Base-by-base conservation (phyloP, 2,888 invertebrate genomes). In the Thecophora atra region DNA sequence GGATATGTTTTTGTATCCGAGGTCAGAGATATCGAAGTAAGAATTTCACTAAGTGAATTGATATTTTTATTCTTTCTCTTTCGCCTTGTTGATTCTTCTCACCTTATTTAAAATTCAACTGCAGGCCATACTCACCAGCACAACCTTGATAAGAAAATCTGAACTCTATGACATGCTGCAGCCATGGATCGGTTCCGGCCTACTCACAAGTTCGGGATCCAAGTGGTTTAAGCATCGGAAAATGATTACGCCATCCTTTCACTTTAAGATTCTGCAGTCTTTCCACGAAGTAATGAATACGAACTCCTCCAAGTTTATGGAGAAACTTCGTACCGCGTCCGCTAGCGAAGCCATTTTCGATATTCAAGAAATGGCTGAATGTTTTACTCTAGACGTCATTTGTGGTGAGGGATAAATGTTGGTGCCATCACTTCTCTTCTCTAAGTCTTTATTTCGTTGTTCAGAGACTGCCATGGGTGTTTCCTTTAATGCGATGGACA, bases 391-490 rank as follows among this genome's bases (percentile, higher is more conserved):
- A 72, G 89, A 89, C 76, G 83, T 88, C 6, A 87, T 88, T 70
- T 88, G 88, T 73, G 88, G 88, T 87, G 80, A 77, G 67, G 56
- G 19, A 15, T n/a, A n/a, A n/a, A n/a, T n/a, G n/a, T n/a, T n/a
- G n/a, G n/a, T n/a, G n/a, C n/a, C n/a, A n/a, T n/a, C n/a, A n/a
- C n/a, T n/a, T n/a, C n/a, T n/a, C n/a, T n/a, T n/a, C n/a, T n/a
- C n/a, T n/a, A n/a, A n/a, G n/a, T n/a, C n/a, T n/a, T n/a, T n/a
- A n/a, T n/a, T 47, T 47, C 7, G 13, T n/a, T 71, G 1, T 11
- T 42, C 42, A 81, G 90, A 91, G 81, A 91, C 91, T 5, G 91
- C 91, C 0, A 91, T 92, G 91, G 92, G 92, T 0, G 86, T 88
- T 1, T 81, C 87, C 69, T 84, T 91, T 11, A 85, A 88, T 78